phyloP scores from a whole-genome alignment of 1,140 invertebrate species.

The Drosophila parabipectinata region DNA sequence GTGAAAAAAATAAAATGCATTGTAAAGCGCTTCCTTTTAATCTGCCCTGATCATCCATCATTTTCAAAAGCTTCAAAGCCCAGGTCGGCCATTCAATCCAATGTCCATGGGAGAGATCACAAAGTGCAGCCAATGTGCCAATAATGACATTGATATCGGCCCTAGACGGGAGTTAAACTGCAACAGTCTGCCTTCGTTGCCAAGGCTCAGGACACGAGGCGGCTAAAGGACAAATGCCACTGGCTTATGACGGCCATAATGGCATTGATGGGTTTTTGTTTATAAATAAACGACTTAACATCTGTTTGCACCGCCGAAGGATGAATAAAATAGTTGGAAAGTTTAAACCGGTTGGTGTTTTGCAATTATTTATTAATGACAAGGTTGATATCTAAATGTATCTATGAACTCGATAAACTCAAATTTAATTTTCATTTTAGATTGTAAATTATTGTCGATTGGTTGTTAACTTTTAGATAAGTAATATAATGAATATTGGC shows the following conservation, averaged over 20 bases:
- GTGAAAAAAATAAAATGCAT: neutral
- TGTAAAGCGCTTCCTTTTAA: neutral
- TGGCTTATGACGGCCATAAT: conserved; percentile 40
- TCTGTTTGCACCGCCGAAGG: neutral
- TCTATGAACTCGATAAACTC: neutral
- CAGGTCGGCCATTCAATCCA: conserved; percentile 4
- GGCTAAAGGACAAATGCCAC: conserved; percentile 13
- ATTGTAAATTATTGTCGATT: neutral
- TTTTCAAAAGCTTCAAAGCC: conserved; percentile 16
- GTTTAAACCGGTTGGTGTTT: neutral
- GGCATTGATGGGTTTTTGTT: conserved; percentile 37
- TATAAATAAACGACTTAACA: conserved; percentile 34
- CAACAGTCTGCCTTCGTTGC: conserved; percentile 10
- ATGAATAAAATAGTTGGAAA: neutral
- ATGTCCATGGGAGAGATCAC: conserved; percentile 9
- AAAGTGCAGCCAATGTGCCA: conserved; percentile 50
- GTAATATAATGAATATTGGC: neutral
- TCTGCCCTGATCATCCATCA: conserved; percentile 21
- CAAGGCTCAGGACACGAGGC: conserved; percentile 27
- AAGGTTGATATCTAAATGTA: neutral
- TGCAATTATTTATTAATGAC: neutral
- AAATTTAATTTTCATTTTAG: neutral
- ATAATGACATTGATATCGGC: conserved; percentile 46
- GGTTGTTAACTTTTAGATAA: neutral
- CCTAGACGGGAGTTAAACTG: conserved; percentile 9